Evolutionary conservation across 2,113 vertebrate species (phyloP), one percentile per base, ranked within the genome.

Genomic region (Callithrix jacchus): DNA sequence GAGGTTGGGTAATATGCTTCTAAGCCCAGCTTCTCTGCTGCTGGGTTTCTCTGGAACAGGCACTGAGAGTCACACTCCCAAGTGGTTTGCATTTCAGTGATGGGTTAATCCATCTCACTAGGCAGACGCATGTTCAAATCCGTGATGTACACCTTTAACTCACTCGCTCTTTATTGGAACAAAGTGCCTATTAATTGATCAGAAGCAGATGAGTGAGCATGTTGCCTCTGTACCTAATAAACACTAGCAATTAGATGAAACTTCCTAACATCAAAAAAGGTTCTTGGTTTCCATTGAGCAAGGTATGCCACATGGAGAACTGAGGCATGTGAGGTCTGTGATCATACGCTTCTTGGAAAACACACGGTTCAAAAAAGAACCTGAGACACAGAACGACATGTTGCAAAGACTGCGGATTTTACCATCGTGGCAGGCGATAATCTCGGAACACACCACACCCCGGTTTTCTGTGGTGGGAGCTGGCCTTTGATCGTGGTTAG

Each of bases 91-190:
- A 83, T 85, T 80, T 94, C 73, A 96, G 76, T 70, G 23, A 40
- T 25, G 71, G 96, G 21, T 3, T 64, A 88, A 93, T 81, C 93
- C 89, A 83, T 56, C 74, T 8, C 27, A 37, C 12, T 82, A 97
- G 97, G 45, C 37, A 97, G 96, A 87, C 40, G 91, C 91, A 42
- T 84, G 93, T 85, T 70, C 93, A 96, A 96, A 94, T 97, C 58
- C 30, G 49, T 32, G 40, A 13, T 21, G 89, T 82, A 94, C 96
- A 95, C 88, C 61, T 56, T 93, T 64, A 81, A 86, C 97, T 90
- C 27, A 92, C 16, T 35, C 4, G 1, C 11, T 35, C 37, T 52
- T 25, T 32, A 1, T 35, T 20, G 84, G 73, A 77, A 82, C 61
- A 12, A 96, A 93, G 86, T 23, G 6, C 37, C 35, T 74, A 84